Evolutionary conservation across 1,140 invertebrate genomes (phyloP), one percentile per base, ranked within the genome.

Genomic region (Drosophila trapezifrons): DNA sequence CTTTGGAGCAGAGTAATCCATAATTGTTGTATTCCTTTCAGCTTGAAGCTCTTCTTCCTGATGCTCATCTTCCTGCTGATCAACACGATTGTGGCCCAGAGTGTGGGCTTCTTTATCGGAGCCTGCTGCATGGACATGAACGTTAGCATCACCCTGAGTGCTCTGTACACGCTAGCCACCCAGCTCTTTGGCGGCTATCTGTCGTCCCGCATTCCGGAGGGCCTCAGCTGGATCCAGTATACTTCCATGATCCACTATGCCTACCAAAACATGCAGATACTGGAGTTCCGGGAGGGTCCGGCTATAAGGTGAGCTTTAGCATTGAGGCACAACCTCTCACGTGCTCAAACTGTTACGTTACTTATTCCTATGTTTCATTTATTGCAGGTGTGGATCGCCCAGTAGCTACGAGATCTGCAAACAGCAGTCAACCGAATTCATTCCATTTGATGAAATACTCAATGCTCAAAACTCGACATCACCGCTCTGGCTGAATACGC

Each of bases 261-360:
- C 51, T 97, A 96, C 91, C 95, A 97, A 90, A 97, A 96, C 90
- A 96, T 97, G 96, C 96, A 97, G 92, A 96, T 96, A 69, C 93
- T 97, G 10, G 96, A 97, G 90, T 97, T 97, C 89, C 94, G 94
- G 63, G 94, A 95, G 90, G 96, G 96, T 77, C 92, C 94, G 49
- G 94, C 94, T 40, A 95, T 97, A 51, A 90, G 90, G 96, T 97
- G 67, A 67, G 70, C 12, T 32, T 32, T 3, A 9, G 27, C 22
- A 22, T 22, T 22, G 2, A 22, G 22, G 22, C 22, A 37, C 15
- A 37, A 15, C 8, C 0, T 29, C 27, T 29, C 27, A 29, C 32
- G 20, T 27, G 32, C n/a, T n/a, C 4, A 12, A 9, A 40, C 38
- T 27, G n/a, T 27, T 35, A 12, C 46, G 1, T 0, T 38, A n/a